Conservation (phyloP, 2,888 invertebrate species). For the Amblyjoppa fuscipennis region DNA sequence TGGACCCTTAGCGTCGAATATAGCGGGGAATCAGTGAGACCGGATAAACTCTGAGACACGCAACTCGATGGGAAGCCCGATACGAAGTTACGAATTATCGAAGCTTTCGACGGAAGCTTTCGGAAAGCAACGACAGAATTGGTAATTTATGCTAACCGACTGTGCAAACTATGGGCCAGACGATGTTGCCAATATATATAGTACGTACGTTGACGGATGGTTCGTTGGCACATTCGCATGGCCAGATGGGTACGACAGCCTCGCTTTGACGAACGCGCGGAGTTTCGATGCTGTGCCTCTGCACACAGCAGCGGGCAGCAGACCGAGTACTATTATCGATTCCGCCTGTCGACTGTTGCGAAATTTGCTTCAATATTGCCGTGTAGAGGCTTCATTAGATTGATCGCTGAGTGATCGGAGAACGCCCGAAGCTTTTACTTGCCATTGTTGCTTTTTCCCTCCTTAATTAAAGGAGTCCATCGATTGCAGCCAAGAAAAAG, state of each 20-base stretch:
- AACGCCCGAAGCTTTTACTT: background rate
- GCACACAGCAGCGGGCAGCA: background rate
- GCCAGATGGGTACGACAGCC: slow-evolving; percentile 16
- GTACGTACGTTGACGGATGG: slow-evolving; percentile 10
- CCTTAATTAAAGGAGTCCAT: slow-evolving; percentile 15
- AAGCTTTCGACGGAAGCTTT: slow-evolving; percentile 24
- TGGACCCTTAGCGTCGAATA: background rate
- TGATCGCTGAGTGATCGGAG: slow-evolving; percentile 2
- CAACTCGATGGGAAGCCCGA: background rate
- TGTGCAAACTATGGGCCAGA: slow-evolving; percentile 34
- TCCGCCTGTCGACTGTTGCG: slow-evolving; percentile 12
- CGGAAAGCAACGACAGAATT: background rate
- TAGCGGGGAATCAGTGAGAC: background rate
- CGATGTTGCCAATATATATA: slow-evolving; percentile 8
- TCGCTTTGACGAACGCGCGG: slow-evolving; percentile 29
- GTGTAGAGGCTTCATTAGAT: slow-evolving; percentile 35
- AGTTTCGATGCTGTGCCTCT: slow-evolving; percentile 9
- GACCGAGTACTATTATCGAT: slow-evolving; percentile 31
- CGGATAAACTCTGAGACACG: background rate
- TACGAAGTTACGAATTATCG: slow-evolving; percentile 1
- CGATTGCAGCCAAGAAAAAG: background rate
- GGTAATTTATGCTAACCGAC: slow-evolving; percentile 44
- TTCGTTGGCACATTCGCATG: slow-evolving; percentile 33
- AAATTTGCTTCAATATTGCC: slow-evolving; percentile 27
- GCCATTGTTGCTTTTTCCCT: background rate